phyloP scores from a whole-genome alignment of 2,797 vertebrate genomes.

The Gymnothorax javanicus region DNA sequence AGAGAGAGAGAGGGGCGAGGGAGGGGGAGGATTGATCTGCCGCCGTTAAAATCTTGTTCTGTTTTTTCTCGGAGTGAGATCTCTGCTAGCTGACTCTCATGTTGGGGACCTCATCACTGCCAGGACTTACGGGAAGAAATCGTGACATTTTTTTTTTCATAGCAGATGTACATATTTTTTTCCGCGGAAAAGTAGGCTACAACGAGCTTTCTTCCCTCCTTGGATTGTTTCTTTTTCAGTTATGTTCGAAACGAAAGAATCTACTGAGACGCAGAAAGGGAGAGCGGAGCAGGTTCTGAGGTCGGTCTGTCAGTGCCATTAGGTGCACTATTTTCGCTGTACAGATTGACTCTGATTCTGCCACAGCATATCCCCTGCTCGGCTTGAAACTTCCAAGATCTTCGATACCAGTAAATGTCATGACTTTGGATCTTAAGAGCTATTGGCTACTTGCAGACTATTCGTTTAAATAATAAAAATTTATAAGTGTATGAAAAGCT shows the following conservation, averaged over 20 bases:
- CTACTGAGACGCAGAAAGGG: constrained; percentile 35
- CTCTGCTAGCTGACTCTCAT: constrained; percentile 72
- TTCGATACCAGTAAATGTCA: constrained; percentile 52
- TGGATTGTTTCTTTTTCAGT: constrained; percentile 49
- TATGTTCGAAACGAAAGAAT: constrained; percentile 45
- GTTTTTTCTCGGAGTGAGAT: constrained; percentile 77
- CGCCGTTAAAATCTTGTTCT: constrained; percentile 79
- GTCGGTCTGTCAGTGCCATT: constrained; percentile 63
- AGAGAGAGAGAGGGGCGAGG: constrained; percentile 39
- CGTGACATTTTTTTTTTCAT: constrained; percentile 60
- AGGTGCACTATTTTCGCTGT: constrained; percentile 60
- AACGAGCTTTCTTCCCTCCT: constrained; percentile 51
- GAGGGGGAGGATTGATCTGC: constrained; percentile 75
- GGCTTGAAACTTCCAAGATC: constrained; percentile 40
- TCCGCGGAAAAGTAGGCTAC: constrained; percentile 57
- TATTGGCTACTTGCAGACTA: constrained; percentile 65
- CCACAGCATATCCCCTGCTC: constrained; percentile 42
- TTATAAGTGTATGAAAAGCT: constrained; percentile 73
- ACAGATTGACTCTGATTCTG: constrained; percentile 60
- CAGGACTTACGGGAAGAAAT: constrained; percentile 59
- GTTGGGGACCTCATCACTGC: constrained; percentile 60
- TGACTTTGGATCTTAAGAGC: constrained; percentile 56
- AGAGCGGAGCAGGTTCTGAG: constrained; percentile 58
- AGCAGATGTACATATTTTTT: constrained; percentile 56
- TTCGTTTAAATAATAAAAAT: constrained; percentile 56